A percentile compares a stretch with the other conserved stretches of the same genome.
Evolutionary conservation across 2,888 invertebrate genomes (phyloP).

Genomic region (Eucera pruinosa): DNA sequence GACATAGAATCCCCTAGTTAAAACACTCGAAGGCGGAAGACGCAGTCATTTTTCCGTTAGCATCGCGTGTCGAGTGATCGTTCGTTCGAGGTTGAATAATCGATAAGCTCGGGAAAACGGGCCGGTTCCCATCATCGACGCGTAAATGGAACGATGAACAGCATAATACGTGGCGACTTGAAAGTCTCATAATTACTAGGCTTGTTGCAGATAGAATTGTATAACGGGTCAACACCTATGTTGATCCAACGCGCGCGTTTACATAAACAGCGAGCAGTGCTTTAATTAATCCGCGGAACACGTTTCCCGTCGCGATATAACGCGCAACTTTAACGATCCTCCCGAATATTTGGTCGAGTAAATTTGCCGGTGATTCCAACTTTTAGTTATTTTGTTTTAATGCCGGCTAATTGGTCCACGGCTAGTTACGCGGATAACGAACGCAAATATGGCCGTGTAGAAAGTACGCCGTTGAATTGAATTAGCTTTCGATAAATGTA

Average conservation of each 20-base stretch:
- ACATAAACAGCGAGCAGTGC: conserved; percentile 37
- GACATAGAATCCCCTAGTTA: no score
- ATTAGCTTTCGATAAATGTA: not conserved
- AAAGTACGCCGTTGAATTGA: not conserved
- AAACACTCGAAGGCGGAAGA: not conserved
- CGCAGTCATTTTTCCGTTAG: not conserved
- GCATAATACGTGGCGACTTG: conserved; percentile 34
- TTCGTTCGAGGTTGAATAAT: conserved; percentile 4
- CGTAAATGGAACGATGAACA: not conserved
- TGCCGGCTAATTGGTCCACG: not conserved
- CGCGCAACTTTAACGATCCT: conserved; percentile 15
- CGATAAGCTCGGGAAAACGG: conserved; percentile 2
- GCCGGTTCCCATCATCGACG: conserved; percentile 2
- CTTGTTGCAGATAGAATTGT: conserved; percentile 42
- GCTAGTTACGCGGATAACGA: not conserved
- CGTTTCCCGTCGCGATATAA: conserved; percentile 13
- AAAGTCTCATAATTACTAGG: conserved; percentile 32
- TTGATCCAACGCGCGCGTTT: conserved; percentile 36
- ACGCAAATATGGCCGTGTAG: not conserved
- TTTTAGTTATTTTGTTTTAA: not conserved
- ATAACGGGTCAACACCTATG: conserved; percentile 37
- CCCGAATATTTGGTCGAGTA: conserved; percentile 11
- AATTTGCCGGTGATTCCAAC: not conserved
- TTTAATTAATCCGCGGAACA: conserved; percentile 61
- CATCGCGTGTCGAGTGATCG: no score